Percentiles rank a stretch among this genome's conserved stretches.
Conservation (phyloP, 2,113 vertebrate genomes). For the Sinosuthora webbiana region DNA sequence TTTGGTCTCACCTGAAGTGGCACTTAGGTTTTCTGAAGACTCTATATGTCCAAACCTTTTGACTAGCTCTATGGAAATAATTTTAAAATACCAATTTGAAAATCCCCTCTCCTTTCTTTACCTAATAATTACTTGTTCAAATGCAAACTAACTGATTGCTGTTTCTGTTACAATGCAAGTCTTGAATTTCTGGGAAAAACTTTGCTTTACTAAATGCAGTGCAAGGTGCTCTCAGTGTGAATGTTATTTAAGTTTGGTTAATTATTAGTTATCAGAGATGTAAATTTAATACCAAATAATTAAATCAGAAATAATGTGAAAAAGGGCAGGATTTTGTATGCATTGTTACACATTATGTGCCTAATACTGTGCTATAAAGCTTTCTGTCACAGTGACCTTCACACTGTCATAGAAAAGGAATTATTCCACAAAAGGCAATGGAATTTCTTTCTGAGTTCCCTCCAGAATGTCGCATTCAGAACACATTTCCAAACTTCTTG, state of each 20-base stretch:
- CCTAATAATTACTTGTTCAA: not conserved
- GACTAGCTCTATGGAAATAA: not conserved
- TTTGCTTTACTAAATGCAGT: not conserved
- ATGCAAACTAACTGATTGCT: not conserved
- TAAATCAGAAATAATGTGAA: not conserved
- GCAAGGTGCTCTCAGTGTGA: not conserved
- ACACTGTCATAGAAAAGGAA: not conserved
- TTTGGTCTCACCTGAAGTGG: not conserved
- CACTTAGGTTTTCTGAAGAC: not conserved
- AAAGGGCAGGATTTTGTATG: not conserved
- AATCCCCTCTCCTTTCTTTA: not conserved
- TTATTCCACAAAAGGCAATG: not conserved
- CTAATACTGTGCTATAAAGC: not conserved
- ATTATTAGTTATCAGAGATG: not conserved
- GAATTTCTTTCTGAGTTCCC: not conserved
- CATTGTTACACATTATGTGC: not conserved
- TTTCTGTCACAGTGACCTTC: not conserved
- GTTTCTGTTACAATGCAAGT: not conserved
- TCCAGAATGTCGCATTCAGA: not conserved
- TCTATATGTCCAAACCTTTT: not conserved
- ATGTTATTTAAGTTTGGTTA: not conserved
- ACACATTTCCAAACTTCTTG: not conserved
- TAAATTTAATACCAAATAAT: not conserved
- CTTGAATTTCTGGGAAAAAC: not conserved
- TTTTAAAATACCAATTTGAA: not conserved